Evolutionary conservation across 2,888 invertebrate genomes (phyloP).

Genomic region (Athalia rosae): DNA sequence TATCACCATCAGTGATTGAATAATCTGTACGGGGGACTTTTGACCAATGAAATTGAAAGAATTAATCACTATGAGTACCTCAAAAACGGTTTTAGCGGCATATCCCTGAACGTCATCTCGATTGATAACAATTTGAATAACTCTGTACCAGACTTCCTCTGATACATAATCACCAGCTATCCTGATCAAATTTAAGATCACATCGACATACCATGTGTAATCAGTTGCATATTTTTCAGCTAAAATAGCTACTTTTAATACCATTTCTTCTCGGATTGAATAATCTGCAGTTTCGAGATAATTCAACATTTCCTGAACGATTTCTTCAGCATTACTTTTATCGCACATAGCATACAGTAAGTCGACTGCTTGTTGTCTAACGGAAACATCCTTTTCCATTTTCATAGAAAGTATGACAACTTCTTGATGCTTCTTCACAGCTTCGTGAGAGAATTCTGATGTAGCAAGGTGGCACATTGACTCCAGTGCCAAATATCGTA

Average conservation of each 20-base stretch:
- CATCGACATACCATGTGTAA: conserved; percentile 99
- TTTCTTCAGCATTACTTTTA: conserved; percentile 98
- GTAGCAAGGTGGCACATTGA: conserved; percentile 99
- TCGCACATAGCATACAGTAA: conserved; percentile 99
- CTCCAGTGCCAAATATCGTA: conserved; percentile 97
- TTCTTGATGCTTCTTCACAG: conserved; percentile 99
- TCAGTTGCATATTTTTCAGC: conserved; percentile 99
- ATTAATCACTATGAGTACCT: conserved; percentile 74
- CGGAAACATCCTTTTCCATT: conserved; percentile 99
- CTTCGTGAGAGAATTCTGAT: conserved; percentile 99
- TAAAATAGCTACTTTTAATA: conserved; percentile 98
- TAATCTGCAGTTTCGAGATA: conserved; percentile 99
- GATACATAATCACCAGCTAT: conserved; percentile 99
- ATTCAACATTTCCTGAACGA: conserved; percentile 99
- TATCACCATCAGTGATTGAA: conserved; percentile 19
- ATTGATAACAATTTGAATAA: conserved; percentile 99
- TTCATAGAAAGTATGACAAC: conserved; percentile 99
- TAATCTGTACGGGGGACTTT: conserved; percentile 39
- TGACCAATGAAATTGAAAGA: conserved; percentile 41
- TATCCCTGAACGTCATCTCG: conserved; percentile 99
- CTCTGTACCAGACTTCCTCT: conserved; percentile 99
- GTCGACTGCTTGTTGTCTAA: conserved; percentile 98
- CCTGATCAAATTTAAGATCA: conserved; percentile 97
- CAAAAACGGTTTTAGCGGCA: conserved; percentile 99
- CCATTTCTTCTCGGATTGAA: conserved; percentile 99